Conservation (phyloP, 2,888 invertebrate genomes). For the Zaprionus obscuricornis region DNA sequence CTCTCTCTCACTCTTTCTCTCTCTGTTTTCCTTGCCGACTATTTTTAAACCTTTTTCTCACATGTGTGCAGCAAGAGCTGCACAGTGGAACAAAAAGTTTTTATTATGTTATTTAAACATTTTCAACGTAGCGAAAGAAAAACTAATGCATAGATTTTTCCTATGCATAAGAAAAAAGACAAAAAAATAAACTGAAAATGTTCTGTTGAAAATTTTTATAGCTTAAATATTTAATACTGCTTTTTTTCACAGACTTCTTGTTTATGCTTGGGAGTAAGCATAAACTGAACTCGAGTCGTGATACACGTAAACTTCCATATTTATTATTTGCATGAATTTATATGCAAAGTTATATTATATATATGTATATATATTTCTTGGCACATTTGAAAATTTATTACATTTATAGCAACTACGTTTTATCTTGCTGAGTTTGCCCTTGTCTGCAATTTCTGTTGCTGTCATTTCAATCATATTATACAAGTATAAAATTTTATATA, state of each 20-base stretch:
- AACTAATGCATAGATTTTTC: too few relatives aligned
- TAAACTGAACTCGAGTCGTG: too few relatives aligned
- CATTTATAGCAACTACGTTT: conserved; percentile 31
- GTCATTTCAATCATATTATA: conserved; percentile 63
- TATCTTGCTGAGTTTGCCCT: conserved; percentile 38
- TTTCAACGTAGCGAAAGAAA: too few relatives aligned
- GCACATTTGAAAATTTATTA: conserved; percentile 39
- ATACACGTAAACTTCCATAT: too few relatives aligned
- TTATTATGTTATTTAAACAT: too few relatives aligned
- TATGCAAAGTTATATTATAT: conserved; percentile 16
- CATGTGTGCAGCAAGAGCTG: conserved; percentile 17
- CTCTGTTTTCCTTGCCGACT: conserved; percentile 28
- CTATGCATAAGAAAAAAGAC: too few relatives aligned
- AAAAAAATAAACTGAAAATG: too few relatives aligned
- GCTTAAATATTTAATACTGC: too few relatives aligned
- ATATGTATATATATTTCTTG: conserved; percentile 25
- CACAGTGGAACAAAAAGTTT: conserved; percentile 23
- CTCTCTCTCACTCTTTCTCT: too few relatives aligned
- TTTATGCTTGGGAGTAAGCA: neutral
- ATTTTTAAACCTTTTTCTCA: conserved; percentile 45
- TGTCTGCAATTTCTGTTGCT: conserved; percentile 59
- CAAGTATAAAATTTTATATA: conserved; percentile 26
- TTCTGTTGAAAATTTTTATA: too few relatives aligned
- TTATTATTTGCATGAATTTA: conserved; percentile 17
- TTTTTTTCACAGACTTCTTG: too few relatives aligned